Evolutionary conservation across 2,797 vertebrate genomes (phyloP), one percentile per base, ranked within the genome.

Genomic region (Pelochelys cantorii): DNA sequence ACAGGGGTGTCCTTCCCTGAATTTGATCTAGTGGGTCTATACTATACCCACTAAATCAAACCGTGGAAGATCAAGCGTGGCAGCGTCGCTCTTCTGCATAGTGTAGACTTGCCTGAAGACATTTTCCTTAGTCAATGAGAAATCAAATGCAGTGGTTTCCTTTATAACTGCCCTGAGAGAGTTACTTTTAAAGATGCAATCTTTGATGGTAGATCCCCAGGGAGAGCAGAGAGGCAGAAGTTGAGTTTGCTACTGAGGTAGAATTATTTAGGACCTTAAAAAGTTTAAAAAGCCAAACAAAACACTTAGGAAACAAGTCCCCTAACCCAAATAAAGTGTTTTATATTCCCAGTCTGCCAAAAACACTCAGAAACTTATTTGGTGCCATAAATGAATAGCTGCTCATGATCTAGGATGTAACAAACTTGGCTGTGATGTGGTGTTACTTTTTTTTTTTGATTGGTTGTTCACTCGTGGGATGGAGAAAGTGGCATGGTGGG

Each of bases 181-280:
- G 92, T 95, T 95, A 80, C 86, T 97, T 87, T 95, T 92, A 79
- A 95, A 92, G 53, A 86, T 74, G 95, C 83, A 89, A 96, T 79
- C 87, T 97, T 92, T 97, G 93, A 96, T 97, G 94, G 92, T 85
- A 89, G 95, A 78, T 75, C 90, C 90, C 93, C 93, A 94, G 93
- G 84, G 86, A 93, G 75, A 94, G 60, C 56, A 88, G 77, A 90
- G 55, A 68, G 11, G 42, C 74, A 93, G 84, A 88, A 68, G 90
- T 94, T 53, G 60, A 80, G 79, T 60, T 79, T 1, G 12, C 92
- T 74, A 93, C 20, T 90, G 92, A 97, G 86, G 60, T 34, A 60
- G 81, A 92, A 81, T 81, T 78, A 88, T 55, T 34, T 79, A 74
- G 88, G 94, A 97, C 57, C 95, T 97, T 84, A 94, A 95, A 75